Base-by-base conservation (phyloP, 2,888 invertebrate species). In the Synergus japonicus region DNA sequence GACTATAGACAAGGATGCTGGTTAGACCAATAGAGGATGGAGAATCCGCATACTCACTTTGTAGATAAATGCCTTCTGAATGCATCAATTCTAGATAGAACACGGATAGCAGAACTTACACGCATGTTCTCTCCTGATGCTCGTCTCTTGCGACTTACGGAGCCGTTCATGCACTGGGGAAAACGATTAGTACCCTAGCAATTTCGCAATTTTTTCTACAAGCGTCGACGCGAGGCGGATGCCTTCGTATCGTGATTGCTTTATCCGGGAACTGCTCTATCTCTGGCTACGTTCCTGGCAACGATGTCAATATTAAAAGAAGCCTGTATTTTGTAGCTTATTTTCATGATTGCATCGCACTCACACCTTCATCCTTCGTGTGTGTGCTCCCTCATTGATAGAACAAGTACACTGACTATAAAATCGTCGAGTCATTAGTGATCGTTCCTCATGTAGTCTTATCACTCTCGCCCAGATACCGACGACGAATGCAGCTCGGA, bases 271-370 rank as follows among this genome's bases (percentile, higher is more conserved):
- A 46, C 49, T 46, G 69, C 46, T 49, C 69, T 69, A 69, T 69
- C 46, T 69, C 29, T 18, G 49, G 46, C 65, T 77, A 77, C 77
- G 69, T 60, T 63, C 66, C 77, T 69, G 67, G 76, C 77, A 77
- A 69, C 77, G 66, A 77, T 73, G 76, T 77, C 67, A 77, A 79
- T 79, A 77, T 76, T 67, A 60, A 67, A 64, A 76, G 69, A 77
- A 67, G 43, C 77, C 37, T 43, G 76, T 69, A 77, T 77, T 79
- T 79, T 79, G 77, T 63, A 77, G 76, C 77, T 79, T 77, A 79
- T 79, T 77, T 79, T 79, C 77, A 79, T 79, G 58, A 79, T 77
- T 79, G 69, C 77, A 69, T 66, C 65, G 76, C 46, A 37, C 78
- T 78, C 69, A 63, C 73, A 69, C 44, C 54, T 65, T 41, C 37